Percentiles rank a stretch among this genome's conserved stretches.
Evolutionary conservation across 2,113 vertebrate species (phyloP).

Genomic region (Heterotilapia buettikoferi): DNA sequence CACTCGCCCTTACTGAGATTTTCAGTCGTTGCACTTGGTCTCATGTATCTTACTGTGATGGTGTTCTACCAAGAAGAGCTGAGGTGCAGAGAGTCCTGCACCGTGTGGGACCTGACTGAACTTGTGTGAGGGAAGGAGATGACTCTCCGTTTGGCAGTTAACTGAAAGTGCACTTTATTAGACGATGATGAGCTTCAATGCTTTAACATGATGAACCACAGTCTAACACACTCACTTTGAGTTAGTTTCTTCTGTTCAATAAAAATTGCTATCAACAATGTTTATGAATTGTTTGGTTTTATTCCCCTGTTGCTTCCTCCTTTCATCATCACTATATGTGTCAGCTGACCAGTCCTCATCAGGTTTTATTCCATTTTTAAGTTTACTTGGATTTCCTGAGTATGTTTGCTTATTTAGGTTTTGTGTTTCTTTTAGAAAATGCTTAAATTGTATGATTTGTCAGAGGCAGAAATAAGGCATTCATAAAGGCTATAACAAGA

Average conservation of each 20-base stretch:
- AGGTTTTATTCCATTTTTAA: background rate
- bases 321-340: background rate
- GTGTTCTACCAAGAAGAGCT: background rate
- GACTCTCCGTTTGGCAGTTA: slow-evolving; percentile 22
- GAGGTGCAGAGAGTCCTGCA: background rate
- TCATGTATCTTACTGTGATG: slow-evolving; percentile 13
- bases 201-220: slow-evolving; percentile 53
- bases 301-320: background rate
- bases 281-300: background rate
- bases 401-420: background rate
- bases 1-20: slow-evolving; percentile 40
- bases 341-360: background rate
- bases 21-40: slow-evolving; percentile 30
- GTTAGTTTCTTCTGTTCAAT: slow-evolving; percentile 51
- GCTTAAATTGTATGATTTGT: background rate
- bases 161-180: slow-evolving; percentile 71
- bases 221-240: slow-evolving; percentile 29
- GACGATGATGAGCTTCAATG: slow-evolving; percentile 38
- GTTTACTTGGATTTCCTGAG: background rate
- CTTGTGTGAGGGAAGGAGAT: background rate
- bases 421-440: background rate
- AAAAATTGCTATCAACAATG: slow-evolving; percentile 41
- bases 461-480: background rate
- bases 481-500: background rate
- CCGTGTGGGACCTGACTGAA: background rate